Evolutionary conservation across 2,797 vertebrate species (phyloP).

Genomic region (Microctenopoma lineatum): DNA sequence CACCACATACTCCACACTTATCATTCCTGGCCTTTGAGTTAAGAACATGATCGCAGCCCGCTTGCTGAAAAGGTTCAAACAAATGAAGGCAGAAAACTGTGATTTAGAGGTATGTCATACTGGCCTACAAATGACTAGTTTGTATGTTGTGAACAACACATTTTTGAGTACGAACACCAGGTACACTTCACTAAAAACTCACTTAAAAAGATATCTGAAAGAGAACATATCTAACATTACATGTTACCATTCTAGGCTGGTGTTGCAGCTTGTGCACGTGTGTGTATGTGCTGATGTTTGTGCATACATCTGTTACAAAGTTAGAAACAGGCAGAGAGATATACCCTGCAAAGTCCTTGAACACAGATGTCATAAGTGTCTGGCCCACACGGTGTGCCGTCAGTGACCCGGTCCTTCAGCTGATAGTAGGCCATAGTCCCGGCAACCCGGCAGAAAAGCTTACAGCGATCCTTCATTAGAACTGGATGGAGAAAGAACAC

Average conservation of each 20-base stretch:
- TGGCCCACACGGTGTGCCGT: constrained; percentile 93
- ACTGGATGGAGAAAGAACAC: constrained; percentile 80
- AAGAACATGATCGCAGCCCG: constrained; percentile 95
- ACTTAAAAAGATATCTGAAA: not conserved
- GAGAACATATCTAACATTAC: not conserved
- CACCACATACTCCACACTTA: constrained; percentile 96
- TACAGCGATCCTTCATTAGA: constrained; percentile 97
- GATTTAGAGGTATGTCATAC: not conserved
- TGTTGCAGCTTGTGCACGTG: not conserved
- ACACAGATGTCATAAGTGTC: constrained; percentile 97
- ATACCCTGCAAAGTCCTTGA: constrained; percentile 97
- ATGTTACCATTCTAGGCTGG: not conserved
- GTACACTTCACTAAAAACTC: constrained; percentile 9
- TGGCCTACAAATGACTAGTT: not conserved
- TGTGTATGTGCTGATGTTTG: not conserved
- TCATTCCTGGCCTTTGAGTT: constrained; percentile 96
- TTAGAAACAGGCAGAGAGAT: not conserved
- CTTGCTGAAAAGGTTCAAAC: constrained; percentile 86
- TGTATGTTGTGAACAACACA: not conserved
- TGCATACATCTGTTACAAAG: not conserved
- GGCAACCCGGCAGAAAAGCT: constrained; percentile 95
- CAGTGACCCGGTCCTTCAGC: constrained; percentile 92
- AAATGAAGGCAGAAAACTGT: not conserved
- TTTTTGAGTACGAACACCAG: not conserved
- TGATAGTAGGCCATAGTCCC: constrained; percentile 95